These are phyloP conservation scores for Macrosteles quadrilineatus DNA, from an alignment of 1,140 invertebrate genomes.

Conservation along the genomic window DNA sequence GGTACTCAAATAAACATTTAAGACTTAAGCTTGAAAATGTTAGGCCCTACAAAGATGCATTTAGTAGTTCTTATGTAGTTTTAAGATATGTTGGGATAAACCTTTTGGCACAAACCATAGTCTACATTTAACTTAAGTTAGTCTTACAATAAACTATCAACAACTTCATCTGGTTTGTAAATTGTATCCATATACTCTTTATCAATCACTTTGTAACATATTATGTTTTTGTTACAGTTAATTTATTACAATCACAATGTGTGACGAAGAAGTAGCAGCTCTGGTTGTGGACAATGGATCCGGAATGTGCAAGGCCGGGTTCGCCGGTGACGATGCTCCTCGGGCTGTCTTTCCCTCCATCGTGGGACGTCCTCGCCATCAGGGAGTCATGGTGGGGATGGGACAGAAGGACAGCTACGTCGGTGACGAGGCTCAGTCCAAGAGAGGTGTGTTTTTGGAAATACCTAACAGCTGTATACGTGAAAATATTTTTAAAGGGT, in stretches of 20 bases:
- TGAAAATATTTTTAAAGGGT: too few relatives aligned
- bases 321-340: conserved; percentile 94
- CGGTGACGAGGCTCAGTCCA: conserved; percentile 95
- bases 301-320: conserved; percentile 97
- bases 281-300: conserved; percentile 85
- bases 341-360: conserved; percentile 94
- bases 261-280: conserved; percentile 79
- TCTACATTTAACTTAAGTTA: neutral
- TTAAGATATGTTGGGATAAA: too few relatives aligned
- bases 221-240: conserved; percentile 17
- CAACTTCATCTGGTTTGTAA: neutral
- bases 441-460: too few relatives aligned
- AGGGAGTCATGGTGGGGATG: conserved; percentile 98
- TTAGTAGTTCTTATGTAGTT: too few relatives aligned
- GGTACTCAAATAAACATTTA: too few relatives aligned
- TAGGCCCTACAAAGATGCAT: too few relatives aligned
- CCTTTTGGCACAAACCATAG: neutral
- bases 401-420: conserved; percentile 97
- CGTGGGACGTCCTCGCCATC: conserved; percentile 88
- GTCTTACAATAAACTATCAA: neutral
- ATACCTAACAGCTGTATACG: too few relatives aligned
- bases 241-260: conserved; percentile 55
- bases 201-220: neutral
- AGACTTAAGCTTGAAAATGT: too few relatives aligned
- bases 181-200: neutral